Conservation (phyloP, 2,888 invertebrate species). For the Tetragonula carbonaria region DNA sequence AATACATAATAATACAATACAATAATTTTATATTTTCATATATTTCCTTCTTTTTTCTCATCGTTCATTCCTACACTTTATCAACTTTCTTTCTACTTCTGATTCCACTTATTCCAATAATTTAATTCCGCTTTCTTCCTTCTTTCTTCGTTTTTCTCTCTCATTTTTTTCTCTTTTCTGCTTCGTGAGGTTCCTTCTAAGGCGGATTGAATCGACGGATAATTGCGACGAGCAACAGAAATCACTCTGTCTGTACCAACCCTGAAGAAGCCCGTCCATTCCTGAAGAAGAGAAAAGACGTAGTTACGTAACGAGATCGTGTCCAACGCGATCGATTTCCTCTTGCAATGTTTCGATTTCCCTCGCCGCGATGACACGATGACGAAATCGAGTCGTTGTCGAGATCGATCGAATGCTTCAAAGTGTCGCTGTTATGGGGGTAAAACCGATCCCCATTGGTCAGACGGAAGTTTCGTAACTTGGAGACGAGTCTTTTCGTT, state of each 20-base stretch:
- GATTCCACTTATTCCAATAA: neutral
- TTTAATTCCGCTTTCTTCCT: neutral
- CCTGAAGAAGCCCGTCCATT: neutral
- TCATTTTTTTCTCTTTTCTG: neutral
- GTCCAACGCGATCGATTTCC: slow-evolving; percentile 35
- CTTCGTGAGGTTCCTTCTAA: slow-evolving; percentile 7
- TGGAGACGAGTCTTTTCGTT: neutral
- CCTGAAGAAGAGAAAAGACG: slow-evolving; percentile 5
- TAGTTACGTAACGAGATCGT: slow-evolving; percentile 17
- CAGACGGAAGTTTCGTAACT: slow-evolving; percentile 10
- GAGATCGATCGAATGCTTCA: neutral
- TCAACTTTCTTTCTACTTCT: neutral
- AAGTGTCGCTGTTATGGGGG: neutral
- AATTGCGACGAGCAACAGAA: slow-evolving; percentile 42
- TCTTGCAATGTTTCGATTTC: slow-evolving; percentile 17
- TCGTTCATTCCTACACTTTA: neutral
- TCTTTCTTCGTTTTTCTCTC: neutral
- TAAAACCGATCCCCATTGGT: neutral
- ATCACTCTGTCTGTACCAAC: neutral
- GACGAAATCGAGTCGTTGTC: slow-evolving; percentile 21
- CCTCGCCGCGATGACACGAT: slow-evolving; percentile 12
- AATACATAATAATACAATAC: too few species aligned
- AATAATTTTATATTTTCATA: too few species aligned
- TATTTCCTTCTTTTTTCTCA: neutral
- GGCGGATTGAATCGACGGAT: slow-evolving; percentile 40